Percentiles rank a stretch among this genome's conserved stretches.
Evolutionary conservation across 2,797 vertebrate genomes (phyloP).

Genomic region (Neomorphus geoffroyi): DNA sequence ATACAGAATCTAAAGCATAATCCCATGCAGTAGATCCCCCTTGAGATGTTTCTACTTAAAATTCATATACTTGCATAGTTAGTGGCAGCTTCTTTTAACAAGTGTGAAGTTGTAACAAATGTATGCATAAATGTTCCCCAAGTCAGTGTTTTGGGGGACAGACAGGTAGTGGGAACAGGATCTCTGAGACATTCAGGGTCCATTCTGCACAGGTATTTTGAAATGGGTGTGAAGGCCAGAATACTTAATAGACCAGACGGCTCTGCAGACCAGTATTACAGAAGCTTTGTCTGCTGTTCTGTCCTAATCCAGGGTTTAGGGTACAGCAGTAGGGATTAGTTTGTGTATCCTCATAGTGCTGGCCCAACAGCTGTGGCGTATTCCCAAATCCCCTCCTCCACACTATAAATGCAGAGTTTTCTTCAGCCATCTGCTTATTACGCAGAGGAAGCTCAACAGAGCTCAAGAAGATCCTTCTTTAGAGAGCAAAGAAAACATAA

Average conservation of each 20-base stretch:
- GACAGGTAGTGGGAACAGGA: background rate
- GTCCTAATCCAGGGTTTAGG: constrained; percentile 56
- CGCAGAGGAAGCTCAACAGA: background rate
- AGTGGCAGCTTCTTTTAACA: background rate
- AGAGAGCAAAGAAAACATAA: background rate
- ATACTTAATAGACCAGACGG: background rate
- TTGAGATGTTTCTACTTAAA: background rate
- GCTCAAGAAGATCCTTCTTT: background rate
- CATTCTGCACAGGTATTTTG: background rate
- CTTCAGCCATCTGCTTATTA: constrained; percentile 27
- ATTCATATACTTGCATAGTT: background rate
- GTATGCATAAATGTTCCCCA: background rate
- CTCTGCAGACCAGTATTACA: background rate
- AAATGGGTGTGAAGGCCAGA: background rate
- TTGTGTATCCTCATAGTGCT: constrained; percentile 17
- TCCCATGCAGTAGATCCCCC: background rate
- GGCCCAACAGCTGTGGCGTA: background rate
- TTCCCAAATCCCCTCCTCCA: constrained; percentile 45
- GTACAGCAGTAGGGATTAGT: constrained; percentile 50
- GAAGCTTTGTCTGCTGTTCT: constrained; percentile 9
- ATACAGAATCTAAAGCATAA: background rate
- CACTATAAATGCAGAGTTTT: constrained; percentile 1
- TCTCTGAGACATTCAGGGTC: background rate
- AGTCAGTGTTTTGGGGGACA: background rate
- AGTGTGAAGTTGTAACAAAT: background rate